These are phyloP conservation scores for Rhagonycha fulva DNA, from an alignment of 2,888 invertebrate genomes.

Conservation along the genomic window DNA sequence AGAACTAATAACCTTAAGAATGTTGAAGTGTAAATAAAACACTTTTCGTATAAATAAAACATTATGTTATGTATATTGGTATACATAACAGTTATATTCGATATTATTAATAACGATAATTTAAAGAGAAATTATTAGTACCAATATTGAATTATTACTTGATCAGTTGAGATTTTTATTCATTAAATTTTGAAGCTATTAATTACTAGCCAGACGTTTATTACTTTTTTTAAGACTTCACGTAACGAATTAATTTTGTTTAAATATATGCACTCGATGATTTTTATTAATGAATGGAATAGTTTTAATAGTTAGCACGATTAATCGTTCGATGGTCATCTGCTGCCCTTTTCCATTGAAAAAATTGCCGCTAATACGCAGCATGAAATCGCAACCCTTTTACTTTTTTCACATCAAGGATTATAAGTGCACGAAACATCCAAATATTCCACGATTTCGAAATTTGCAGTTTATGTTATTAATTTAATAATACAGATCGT, in stretches of 20 bases:
- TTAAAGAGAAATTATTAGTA: background rate
- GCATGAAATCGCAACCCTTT: slow-evolving; percentile 20
- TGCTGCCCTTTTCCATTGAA: slow-evolving; percentile 10
- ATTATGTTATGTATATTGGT: background rate
- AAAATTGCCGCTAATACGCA: slow-evolving; percentile 2
- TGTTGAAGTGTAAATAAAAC: background rate
- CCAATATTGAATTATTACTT: background rate
- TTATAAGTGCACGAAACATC: slow-evolving; percentile 10
- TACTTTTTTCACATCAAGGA: slow-evolving; percentile 18
- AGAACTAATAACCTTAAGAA: background rate
- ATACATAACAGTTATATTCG: background rate
- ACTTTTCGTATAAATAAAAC: background rate
- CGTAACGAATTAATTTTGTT: slow-evolving; percentile 1
- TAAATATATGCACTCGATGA: background rate
- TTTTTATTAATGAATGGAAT: background rate
- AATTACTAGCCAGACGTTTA: background rate
- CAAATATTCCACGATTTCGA: slow-evolving; percentile 25
- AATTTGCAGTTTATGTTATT: slow-evolving; percentile 18
- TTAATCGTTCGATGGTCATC: slow-evolving; percentile 9
- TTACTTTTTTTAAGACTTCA: background rate
- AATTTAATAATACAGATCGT: slow-evolving; percentile 22
- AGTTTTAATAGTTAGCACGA: slow-evolving; percentile 3
- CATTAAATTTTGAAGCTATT: background rate
- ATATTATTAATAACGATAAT: background rate
- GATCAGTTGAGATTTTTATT: background rate